Percentiles rank a stretch among this genome's conserved stretches.
phyloP scores from a whole-genome alignment of 1,140 invertebrate genomes.

The Anastrepha ludens region DNA sequence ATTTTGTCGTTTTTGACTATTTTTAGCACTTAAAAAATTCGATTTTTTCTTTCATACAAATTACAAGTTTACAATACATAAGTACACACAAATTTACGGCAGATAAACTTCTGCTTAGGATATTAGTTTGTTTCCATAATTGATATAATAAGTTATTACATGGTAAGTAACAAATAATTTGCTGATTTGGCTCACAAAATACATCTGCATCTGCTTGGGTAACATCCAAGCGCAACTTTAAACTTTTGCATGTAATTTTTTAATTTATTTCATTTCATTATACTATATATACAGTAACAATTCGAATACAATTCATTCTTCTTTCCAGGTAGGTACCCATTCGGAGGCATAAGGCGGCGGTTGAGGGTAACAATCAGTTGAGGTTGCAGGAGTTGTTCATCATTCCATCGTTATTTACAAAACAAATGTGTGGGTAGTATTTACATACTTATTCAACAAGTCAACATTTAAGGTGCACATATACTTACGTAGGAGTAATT shows the following conservation, averaged over 20 bases:
- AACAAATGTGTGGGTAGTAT: background rate
- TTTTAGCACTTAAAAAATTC: slow-evolving; percentile 46
- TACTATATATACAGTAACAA: slow-evolving; percentile 9
- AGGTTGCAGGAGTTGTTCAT: background rate
- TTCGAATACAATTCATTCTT: slow-evolving; percentile 14
- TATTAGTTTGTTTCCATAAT: slow-evolving; percentile 30
- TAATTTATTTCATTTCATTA: slow-evolving; percentile 8
- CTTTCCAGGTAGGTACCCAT: slow-evolving; percentile 45
- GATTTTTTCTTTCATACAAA: slow-evolving; percentile 33
- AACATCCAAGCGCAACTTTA: background rate
- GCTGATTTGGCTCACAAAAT: slow-evolving; percentile 3
- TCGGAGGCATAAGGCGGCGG: slow-evolving; percentile 33
- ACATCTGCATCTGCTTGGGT: background rate
- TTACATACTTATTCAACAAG: background rate
- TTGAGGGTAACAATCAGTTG: slow-evolving; percentile 11
- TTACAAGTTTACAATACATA: slow-evolving; percentile 50
- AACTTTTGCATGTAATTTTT: slow-evolving; percentile 20
- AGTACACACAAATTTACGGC: slow-evolving; percentile 25
- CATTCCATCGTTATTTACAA: slow-evolving; percentile 20
- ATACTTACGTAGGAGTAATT: no score
- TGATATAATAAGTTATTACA: slow-evolving; percentile 21
- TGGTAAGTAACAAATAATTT: slow-evolving; percentile 12
- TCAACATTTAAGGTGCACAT: no score
- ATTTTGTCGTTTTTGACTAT: background rate
- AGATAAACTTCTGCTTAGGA: slow-evolving; percentile 2